These are phyloP conservation scores for Pammene fasciana DNA, from an alignment of 2,888 invertebrate species.

Conservation along the genomic window DNA sequence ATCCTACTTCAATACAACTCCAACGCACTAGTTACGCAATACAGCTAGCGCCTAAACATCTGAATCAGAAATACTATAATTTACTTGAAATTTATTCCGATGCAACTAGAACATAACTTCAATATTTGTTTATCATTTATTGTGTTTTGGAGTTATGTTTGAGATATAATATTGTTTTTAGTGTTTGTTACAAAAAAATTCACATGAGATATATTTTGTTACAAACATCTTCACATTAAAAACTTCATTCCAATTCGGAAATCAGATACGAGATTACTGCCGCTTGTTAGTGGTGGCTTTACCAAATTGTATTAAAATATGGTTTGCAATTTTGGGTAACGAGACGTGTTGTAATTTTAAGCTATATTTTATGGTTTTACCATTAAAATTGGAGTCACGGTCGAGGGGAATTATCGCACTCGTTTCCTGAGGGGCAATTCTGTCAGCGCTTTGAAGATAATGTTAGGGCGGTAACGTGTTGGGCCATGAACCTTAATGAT, in stretches of 20 bases:
- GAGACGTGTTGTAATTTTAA: background rate
- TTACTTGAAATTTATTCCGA: no score
- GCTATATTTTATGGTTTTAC: constrained; percentile 1
- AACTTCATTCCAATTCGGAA: background rate
- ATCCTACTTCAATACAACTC: no score
- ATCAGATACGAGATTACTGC: background rate
- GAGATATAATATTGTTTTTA: no score
- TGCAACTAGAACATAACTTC: no score
- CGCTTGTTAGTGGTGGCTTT: background rate
- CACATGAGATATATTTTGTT: no score
- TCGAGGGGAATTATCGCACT: constrained; percentile 18
- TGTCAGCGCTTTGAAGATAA: constrained; percentile 16
- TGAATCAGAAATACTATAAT: no score
- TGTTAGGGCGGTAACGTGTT: background rate
- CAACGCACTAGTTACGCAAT: no score
- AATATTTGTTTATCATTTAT: no score
- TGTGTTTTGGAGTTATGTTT: no score
- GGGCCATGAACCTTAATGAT: background rate
- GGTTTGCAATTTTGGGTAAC: background rate
- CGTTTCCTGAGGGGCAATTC: constrained; percentile 13
- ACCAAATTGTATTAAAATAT: background rate
- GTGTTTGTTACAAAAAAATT: no score
- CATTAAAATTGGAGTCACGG: constrained; percentile 19
- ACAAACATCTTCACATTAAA: background rate
- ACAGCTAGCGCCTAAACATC: no score